Conservation (phyloP, 35 echinoderm and acorn worm genomes). For the Amphiura filiformis region DNA sequence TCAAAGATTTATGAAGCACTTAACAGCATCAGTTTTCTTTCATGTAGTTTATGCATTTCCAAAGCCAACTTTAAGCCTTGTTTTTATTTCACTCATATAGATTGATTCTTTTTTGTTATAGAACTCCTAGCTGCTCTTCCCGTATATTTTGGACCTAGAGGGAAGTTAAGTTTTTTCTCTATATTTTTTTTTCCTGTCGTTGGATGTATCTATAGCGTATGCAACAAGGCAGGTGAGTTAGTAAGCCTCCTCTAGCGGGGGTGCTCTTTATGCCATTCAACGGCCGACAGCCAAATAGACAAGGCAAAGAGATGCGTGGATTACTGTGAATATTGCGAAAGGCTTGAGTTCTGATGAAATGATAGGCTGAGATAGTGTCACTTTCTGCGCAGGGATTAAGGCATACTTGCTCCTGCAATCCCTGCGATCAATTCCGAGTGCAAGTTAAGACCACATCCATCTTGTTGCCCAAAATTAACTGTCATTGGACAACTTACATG, state of each 20-base stretch:
- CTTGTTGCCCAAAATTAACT: neutral
- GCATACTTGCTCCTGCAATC: neutral
- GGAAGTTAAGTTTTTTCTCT: no score
- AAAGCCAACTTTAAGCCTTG: no score
- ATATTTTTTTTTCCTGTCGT: no score
- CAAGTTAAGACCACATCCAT: neutral
- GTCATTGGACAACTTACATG: neutral
- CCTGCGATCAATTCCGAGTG: neutral
- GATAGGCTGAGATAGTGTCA: neutral
- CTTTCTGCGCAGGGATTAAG: neutral
- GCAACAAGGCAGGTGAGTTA: neutral
- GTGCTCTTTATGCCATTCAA: neutral
- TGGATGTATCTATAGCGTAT: no score
- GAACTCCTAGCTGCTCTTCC: no score
- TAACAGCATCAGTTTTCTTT: no score
- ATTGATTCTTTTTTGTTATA: no score
- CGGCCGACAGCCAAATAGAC: neutral
- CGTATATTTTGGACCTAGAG: no score
- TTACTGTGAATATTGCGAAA: neutral
- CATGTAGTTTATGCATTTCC: no score
- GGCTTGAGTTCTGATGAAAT: conserved; percentile 3
- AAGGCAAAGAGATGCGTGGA: neutral
- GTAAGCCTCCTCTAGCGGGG: neutral
- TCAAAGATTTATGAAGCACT: no score
- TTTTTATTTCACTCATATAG: no score